Conservation (phyloP, 2,797 vertebrate species). For the Tenualosa ilisha region DNA sequence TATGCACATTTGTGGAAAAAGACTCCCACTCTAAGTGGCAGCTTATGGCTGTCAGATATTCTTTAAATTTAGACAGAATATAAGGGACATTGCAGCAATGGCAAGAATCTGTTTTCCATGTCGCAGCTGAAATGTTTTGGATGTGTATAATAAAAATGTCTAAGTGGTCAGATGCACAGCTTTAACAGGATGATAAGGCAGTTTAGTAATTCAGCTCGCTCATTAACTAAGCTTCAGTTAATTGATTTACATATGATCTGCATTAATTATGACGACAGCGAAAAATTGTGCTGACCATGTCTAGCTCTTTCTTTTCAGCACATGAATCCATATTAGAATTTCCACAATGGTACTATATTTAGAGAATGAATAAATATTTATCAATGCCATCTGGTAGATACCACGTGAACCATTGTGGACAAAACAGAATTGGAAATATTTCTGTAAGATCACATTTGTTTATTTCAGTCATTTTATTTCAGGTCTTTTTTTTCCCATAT, state of each 20-base stretch:
- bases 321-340: neutral
- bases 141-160: neutral
- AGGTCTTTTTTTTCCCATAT: neutral
- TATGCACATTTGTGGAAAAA: slow-evolving; percentile 9
- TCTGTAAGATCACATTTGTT: neutral
- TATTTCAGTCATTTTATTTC: neutral
- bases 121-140: neutral
- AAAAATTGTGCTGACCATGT: slow-evolving; percentile 48
- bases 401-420: too few species aligned
- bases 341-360: neutral
- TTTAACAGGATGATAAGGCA: slow-evolving; percentile 19
- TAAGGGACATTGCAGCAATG: neutral
- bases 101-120: neutral
- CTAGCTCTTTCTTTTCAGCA: neutral
- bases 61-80: neutral
- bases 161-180: neutral
- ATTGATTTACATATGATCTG: slow-evolving; percentile 36
- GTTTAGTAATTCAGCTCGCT: slow-evolving; percentile 34
- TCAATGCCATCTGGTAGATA: too few species aligned
- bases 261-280: slow-evolving; percentile 37
- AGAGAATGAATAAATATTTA: neutral
- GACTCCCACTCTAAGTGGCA: neutral
- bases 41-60: neutral
- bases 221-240: slow-evolving; percentile 37
- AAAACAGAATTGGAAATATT: too few species aligned